Evolutionary conservation across 1,140 invertebrate species (phyloP).

Genomic region (Drosophila tristis): DNA sequence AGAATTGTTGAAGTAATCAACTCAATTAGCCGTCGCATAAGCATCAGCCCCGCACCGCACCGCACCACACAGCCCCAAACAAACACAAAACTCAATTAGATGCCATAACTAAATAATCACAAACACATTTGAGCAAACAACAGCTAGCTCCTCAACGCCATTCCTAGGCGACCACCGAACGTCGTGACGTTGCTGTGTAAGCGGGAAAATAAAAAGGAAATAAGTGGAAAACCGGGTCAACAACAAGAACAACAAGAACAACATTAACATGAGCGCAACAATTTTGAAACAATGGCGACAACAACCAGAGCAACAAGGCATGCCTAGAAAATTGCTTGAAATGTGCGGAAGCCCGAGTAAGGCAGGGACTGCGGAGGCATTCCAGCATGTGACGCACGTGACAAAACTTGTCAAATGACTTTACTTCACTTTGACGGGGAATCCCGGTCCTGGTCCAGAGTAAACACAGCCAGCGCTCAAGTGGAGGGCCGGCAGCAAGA

Average conservation of each 20-base stretch:
- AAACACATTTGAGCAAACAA: constrained; percentile 78
- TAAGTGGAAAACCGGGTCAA: constrained; percentile 54
- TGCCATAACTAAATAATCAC: constrained; percentile 83
- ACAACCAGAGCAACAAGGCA: constrained; percentile 56
- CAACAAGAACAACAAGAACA: constrained; percentile 59
- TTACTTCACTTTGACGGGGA: constrained; percentile 69
- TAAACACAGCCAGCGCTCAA: constrained; percentile 44
- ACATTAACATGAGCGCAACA: constrained; percentile 34
- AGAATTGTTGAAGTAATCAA: constrained; percentile 59
- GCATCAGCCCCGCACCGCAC: constrained; percentile 9
- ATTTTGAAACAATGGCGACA: constrained; percentile 58
- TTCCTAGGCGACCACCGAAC: constrained; percentile 42
- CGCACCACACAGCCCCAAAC: constrained; percentile 14
- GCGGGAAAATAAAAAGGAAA: constrained; percentile 18
- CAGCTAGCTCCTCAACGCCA: constrained; percentile 31
- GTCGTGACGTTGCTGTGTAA: constrained; percentile 15
- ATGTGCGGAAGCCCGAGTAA: constrained; percentile 55
- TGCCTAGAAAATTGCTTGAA: constrained; percentile 74
- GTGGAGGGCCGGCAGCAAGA: constrained; percentile 7
- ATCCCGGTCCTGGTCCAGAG: constrained; percentile 42
- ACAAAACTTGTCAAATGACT: constrained; percentile 82
- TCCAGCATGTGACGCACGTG: constrained; percentile 81
- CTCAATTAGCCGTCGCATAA: constrained; percentile 64
- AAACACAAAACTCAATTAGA: constrained; percentile 80
- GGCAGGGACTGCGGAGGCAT: constrained; percentile 25